Percentiles rank a stretch among this genome's conserved stretches.
These are phyloP conservation scores for Oithona nana DNA, from an alignment of 2,888 invertebrate genomes.

Conservation along the genomic window DNA sequence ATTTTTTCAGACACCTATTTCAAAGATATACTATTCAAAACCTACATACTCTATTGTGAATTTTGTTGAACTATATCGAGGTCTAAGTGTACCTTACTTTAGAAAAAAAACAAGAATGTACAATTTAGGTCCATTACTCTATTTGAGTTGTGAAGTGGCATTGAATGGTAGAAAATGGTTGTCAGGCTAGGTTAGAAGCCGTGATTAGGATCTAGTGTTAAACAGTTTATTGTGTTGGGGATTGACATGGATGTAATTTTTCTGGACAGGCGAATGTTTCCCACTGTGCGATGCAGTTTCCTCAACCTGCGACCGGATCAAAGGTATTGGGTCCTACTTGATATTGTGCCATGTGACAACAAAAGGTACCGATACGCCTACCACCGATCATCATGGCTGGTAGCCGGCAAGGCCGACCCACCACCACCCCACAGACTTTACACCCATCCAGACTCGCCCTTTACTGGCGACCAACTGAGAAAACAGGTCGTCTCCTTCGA, in stretches of 20 bases:
- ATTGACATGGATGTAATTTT: background rate
- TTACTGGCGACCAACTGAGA: constrained; percentile 78
- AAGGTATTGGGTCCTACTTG: constrained; percentile 77
- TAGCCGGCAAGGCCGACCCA: constrained; percentile 94
- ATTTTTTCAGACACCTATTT: too few species aligned
- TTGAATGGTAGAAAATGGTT: too few species aligned
- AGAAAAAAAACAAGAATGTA: too few species aligned
- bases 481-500: constrained; percentile 96
- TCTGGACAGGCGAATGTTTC: constrained; percentile 78
- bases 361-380: constrained; percentile 88
- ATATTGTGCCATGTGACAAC: constrained; percentile 90
- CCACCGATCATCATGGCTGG: constrained; percentile 92
- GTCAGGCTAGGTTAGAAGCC: too few species aligned
- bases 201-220: too few species aligned
- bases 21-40: too few species aligned
- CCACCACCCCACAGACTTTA: constrained; percentile 81
- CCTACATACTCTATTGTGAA: too few species aligned
- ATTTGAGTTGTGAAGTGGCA: background rate
- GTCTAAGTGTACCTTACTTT: too few species aligned
- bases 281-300: constrained; percentile 84
- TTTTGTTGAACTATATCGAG: too few species aligned
- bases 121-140: background rate
- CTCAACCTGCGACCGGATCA: constrained; percentile 32
- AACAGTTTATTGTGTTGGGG: background rate
- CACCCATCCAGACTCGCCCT: constrained; percentile 91